Conservation (phyloP, 2,797 vertebrate species). For the Sebastes kiyomatsui region DNA sequence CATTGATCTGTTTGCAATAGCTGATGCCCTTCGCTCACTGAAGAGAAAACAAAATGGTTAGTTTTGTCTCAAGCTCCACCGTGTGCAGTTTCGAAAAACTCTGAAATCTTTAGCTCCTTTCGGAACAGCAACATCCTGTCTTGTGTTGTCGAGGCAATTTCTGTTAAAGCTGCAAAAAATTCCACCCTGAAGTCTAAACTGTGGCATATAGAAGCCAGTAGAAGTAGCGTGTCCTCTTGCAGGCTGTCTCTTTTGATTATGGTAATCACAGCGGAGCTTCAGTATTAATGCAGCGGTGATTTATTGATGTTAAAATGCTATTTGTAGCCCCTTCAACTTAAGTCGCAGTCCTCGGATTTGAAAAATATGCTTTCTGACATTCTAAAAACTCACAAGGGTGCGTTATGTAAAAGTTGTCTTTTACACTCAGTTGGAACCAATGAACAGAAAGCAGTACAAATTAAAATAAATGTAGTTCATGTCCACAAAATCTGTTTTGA, state of each 20-base stretch:
- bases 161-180: not conserved
- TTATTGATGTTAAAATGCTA: constrained; percentile 50
- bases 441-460: not conserved
- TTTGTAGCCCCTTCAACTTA: constrained; percentile 30
- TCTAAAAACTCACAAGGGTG: constrained; percentile 7
- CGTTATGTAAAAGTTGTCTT: constrained; percentile 1
- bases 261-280: constrained; percentile 21
- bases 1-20: constrained; percentile 7
- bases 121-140: not conserved
- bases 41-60: not conserved
- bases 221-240: not conserved
- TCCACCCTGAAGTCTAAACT: not conserved
- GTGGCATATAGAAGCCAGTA: not conserved
- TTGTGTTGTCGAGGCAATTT: not conserved
- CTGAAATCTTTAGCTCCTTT: not conserved
- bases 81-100: not conserved
- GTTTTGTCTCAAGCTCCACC: not conserved
- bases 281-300: constrained; percentile 36
- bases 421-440: not conserved
- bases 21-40: not conserved
- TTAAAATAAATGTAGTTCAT: not conserved
- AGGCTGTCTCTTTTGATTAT: constrained; percentile 19
- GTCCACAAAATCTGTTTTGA: not conserved
- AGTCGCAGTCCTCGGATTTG: constrained; percentile 20
- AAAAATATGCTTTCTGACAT: constrained; percentile 38